Evolutionary conservation across 1,140 invertebrate species (phyloP), one percentile per base, ranked within the genome.

Genomic region (Orchesella cincta): DNA sequence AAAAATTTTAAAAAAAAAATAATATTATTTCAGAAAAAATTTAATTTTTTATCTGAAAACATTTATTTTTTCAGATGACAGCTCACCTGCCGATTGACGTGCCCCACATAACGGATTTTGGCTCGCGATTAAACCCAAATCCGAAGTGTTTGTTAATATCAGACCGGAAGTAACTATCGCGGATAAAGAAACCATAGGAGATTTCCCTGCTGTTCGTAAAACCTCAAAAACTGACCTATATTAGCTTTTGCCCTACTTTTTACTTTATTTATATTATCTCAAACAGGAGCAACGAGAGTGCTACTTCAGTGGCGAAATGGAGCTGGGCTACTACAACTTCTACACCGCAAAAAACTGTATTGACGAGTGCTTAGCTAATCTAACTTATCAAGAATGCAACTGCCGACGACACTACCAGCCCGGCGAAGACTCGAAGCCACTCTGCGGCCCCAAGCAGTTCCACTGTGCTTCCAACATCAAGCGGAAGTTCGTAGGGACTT

Each of bases 51-150:
- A n/a, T n/a, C n/a, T n/a, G n/a, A n/a, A n/a, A n/a, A n/a, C n/a
- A 20, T 46, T 46, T 46, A 34, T 26, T 36, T 3, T n/a, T 71
- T 8, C 67, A 81, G 78, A 20, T 78, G 35, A 39, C 46, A 70
- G 64, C 78, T 26, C 81, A 82, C 57, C 57, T 80, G 16, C 70
- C 81, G 3, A 78, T 80, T 33, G 79, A 82, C 67, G 78, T 76
- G 12, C 79, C 81, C 31, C 77, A 80, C 54, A 71, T 80, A 35
- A 54, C 31, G 1, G 81, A 82, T 54, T 79, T 79, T 72, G 81
- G 81, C 67, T 76, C 35, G 79, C 54, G 0, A 70, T 82, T 39
- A 29, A 46, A 28, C 81, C 81, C 3, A 80, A 80, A 57, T 71
- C 76, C 0, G 81, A 82, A 70, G 70, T 80, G 20, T 80, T 78